Percentiles rank a stretch among this genome's conserved stretches.
Conservation (phyloP, 2,797 vertebrate genomes). For the Melanotaenia nigrans region DNA sequence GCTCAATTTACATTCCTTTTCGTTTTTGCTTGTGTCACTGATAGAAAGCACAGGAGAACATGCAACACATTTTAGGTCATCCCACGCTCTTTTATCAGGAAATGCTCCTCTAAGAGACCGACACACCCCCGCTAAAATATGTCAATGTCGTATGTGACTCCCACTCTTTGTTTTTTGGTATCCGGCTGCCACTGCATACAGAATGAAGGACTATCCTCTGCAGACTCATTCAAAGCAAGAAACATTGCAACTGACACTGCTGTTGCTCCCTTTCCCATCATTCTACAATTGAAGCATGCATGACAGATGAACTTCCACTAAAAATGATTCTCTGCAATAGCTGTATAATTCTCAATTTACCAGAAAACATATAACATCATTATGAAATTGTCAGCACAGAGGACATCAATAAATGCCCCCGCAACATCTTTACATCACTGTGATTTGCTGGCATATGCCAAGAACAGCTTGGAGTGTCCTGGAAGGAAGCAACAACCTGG, state of each 20-base stretch:
- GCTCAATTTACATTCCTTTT: slow-evolving; percentile 27
- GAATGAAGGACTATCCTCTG: slow-evolving; percentile 6
- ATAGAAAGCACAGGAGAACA: slow-evolving; percentile 26
- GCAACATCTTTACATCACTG: slow-evolving; percentile 33
- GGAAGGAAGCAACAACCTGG: slow-evolving; percentile 38
- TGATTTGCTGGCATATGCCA: slow-evolving; percentile 52
- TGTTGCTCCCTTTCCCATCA: background rate
- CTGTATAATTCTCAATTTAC: slow-evolving; percentile 45
- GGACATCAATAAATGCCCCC: slow-evolving; percentile 35
- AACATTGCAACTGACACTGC: background rate
- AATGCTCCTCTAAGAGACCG: slow-evolving; percentile 16
- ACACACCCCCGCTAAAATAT: slow-evolving; percentile 17
- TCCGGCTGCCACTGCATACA: background rate
- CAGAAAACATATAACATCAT: slow-evolving; percentile 40
- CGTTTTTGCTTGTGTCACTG: slow-evolving; percentile 22
- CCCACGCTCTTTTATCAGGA: slow-evolving; percentile 20
- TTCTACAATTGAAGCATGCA: slow-evolving; percentile 10
- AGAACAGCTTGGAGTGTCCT: slow-evolving; percentile 51
- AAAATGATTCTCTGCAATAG: slow-evolving; percentile 26
- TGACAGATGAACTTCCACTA: slow-evolving; percentile 6
- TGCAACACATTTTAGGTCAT: slow-evolving; percentile 29
- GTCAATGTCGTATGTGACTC: slow-evolving; percentile 13
- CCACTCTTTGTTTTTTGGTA: background rate
- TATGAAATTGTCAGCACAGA: slow-evolving; percentile 45
- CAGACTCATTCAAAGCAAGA: slow-evolving; percentile 14